Conservation (phyloP, 2,113 vertebrate genomes). For the Ochotona princeps region DNA sequence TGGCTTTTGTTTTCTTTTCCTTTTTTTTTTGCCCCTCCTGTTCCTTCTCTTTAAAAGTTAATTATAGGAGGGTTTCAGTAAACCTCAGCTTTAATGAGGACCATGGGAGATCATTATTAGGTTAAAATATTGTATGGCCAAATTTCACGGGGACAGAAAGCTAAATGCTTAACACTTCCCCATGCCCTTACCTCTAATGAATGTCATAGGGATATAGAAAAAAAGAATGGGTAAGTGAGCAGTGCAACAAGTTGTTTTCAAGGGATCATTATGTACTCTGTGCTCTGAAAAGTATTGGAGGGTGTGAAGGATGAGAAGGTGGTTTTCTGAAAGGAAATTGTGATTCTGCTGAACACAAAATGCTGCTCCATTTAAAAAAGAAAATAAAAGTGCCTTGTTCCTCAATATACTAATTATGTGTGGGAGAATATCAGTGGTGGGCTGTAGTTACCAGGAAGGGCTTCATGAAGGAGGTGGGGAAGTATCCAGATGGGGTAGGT, state of each 20-base stretch:
- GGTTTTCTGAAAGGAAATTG: neutral
- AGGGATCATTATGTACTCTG: neutral
- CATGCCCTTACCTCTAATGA: neutral
- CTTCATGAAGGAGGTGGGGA: neutral
- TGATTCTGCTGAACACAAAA: neutral
- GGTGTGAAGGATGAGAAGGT: neutral
- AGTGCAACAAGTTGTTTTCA: neutral
- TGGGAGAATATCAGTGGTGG: neutral
- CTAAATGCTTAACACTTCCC: neutral
- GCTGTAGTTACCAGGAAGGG: neutral
- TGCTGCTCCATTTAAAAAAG: neutral
- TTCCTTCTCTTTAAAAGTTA: neutral
- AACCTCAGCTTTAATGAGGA: neutral
- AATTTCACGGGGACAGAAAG: conserved; percentile 19
- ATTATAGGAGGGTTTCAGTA: conserved; percentile 11
- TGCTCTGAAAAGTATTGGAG: neutral
- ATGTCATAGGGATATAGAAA: neutral
- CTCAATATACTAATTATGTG: neutral
- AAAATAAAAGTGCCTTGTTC: neutral
- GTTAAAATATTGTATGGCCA: neutral
- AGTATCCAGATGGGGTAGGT: no score
- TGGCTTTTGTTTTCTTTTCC: neutral
- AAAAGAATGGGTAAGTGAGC: neutral
- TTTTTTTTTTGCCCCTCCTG: neutral
- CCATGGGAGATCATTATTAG: conserved; percentile 5